phyloP scores from a whole-genome alignment of 2,797 vertebrate species.

The Momotus momota region DNA sequence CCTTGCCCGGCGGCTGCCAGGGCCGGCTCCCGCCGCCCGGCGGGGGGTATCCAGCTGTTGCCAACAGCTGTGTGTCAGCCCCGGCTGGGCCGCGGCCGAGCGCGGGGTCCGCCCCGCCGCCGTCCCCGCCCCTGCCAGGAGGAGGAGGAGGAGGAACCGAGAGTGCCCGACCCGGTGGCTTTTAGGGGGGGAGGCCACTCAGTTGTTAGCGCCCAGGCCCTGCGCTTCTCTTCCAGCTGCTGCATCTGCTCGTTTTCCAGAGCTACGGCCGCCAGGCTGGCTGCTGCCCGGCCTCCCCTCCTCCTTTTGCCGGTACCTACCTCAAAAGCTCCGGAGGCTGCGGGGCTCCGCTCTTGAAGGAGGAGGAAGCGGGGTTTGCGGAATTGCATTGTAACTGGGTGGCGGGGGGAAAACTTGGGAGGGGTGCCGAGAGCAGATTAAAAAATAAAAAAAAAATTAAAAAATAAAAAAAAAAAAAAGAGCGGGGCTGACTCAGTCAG shows the following conservation, averaged over 20 bases:
- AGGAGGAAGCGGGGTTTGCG: constrained; percentile 27
- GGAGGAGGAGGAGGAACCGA: constrained; percentile 44
- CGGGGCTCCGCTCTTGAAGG: background rate
- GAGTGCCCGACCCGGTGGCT: constrained; percentile 67
- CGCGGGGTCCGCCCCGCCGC: constrained; percentile 23
- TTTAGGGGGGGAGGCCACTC: constrained; percentile 57
- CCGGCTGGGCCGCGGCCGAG: constrained; percentile 8
- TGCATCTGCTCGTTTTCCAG: background rate
- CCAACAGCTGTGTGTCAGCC: constrained; percentile 50
- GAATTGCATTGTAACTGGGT: background rate
- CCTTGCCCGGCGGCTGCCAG: background rate
- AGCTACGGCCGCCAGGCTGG: background rate
- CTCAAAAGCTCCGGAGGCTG: constrained; percentile 36
- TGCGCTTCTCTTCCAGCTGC: background rate
- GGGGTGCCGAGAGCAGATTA: background rate
- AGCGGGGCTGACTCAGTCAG: constrained; percentile 35
- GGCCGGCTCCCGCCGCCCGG: background rate
- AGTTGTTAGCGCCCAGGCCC: background rate
- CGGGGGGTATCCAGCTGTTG: constrained; percentile 55
- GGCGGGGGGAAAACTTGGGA: background rate
- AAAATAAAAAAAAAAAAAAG: background rate
- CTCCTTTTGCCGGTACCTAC: constrained; percentile 21
- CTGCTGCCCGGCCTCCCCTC: background rate
- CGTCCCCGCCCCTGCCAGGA: constrained; percentile 55
- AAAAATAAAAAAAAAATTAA: constrained; percentile 3